Evolutionary conservation across 2,113 vertebrate species (phyloP).

Genomic region (Cryptomyrus ogoouensis): DNA sequence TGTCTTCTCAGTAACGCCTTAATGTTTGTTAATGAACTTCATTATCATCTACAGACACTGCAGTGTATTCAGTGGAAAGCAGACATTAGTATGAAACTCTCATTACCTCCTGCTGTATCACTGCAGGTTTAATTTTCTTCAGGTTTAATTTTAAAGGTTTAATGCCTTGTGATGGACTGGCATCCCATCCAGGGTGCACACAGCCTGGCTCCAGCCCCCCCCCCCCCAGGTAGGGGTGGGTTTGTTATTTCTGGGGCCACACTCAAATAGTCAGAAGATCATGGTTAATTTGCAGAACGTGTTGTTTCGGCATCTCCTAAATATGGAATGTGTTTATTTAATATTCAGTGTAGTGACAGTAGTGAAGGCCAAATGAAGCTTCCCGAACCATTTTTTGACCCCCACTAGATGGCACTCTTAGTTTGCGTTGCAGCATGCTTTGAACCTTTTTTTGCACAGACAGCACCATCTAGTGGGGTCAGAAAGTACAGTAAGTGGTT

Average conservation of each 20-base stretch:
- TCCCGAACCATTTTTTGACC: background rate
- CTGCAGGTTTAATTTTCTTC: background rate
- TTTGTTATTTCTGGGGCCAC: background rate
- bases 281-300: background rate
- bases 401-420: background rate
- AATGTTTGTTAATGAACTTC: constrained; percentile 8
- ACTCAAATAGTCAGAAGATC: background rate
- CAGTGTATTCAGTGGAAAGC: background rate
- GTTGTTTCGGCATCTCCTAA: background rate
- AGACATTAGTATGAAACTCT: background rate
- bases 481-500: background rate
- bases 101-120: background rate
- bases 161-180: background rate
- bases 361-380: too few relatives aligned
- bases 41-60: background rate
- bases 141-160: too few relatives aligned
- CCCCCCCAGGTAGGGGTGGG: background rate
- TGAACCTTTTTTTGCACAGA: background rate
- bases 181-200: background rate
- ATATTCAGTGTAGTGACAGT: background rate
- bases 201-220: background rate
- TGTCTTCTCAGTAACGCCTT: background rate
- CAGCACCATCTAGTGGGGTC: background rate
- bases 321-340: background rate
- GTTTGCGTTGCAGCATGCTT: background rate